Conservation (phyloP, 1,140 invertebrate genomes). For the Drosophila azteca region DNA sequence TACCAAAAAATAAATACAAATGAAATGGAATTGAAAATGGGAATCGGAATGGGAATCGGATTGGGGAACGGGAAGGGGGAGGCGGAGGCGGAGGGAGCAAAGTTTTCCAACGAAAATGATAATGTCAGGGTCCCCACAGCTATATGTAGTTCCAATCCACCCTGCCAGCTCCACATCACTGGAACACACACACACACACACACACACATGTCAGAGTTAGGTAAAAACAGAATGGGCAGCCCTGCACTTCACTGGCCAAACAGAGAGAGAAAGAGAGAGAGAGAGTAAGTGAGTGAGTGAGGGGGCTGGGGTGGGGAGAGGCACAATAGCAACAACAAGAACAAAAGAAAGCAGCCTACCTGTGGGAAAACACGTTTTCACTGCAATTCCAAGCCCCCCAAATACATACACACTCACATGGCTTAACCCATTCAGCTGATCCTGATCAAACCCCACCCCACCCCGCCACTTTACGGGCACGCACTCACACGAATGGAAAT, state of each 20-base stretch:
- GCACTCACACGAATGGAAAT: slow-evolving; percentile 26
- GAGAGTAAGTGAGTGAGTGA: not conserved
- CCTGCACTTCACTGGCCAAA: slow-evolving; percentile 24
- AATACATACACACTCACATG: slow-evolving; percentile 8
- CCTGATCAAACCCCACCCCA: not conserved
- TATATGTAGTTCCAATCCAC: not conserved
- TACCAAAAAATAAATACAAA: slow-evolving; percentile 41
- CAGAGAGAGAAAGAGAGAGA: slow-evolving; percentile 4
- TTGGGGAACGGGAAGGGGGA: no score
- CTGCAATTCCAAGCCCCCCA: slow-evolving; percentile 24
- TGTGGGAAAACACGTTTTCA: slow-evolving; percentile 75
- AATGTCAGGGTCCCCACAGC: slow-evolving; percentile 15
- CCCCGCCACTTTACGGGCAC: slow-evolving; percentile 12
- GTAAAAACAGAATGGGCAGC: slow-evolving; percentile 1
- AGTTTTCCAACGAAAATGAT: slow-evolving; percentile 58
- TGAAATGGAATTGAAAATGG: slow-evolving; percentile 49
- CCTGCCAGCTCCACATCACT: not conserved
- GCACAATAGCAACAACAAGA: slow-evolving; percentile 24
- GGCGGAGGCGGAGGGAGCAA: slow-evolving; percentile 17
- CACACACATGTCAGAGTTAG: slow-evolving; percentile 5
- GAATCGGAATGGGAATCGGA: no score
- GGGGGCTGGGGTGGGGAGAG: not conserved
- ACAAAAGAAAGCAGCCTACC: slow-evolving; percentile 53
- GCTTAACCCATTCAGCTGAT: no score
- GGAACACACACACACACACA: not conserved